Conservation (phyloP, 1,140 invertebrate genomes). For the Argopecten irradians region DNA sequence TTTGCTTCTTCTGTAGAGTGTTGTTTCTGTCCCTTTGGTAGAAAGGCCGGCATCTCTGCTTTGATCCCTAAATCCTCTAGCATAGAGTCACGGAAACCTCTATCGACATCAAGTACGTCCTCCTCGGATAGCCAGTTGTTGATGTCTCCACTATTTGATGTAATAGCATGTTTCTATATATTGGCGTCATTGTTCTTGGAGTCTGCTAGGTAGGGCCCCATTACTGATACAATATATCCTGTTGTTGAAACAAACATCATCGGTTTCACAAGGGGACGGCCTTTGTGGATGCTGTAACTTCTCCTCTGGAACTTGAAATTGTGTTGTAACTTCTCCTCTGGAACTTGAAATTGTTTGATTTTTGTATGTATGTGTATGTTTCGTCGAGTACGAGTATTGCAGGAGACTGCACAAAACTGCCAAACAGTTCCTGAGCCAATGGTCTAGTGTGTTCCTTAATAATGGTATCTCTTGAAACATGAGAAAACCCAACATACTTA, state of each 20-base stretch:
- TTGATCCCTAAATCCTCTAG: constrained; percentile 33
- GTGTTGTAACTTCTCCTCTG: constrained; percentile 20
- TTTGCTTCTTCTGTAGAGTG: constrained; percentile 36
- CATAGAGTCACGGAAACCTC: constrained; percentile 41
- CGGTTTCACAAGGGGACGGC: constrained; percentile 30
- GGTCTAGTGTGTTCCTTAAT: constrained; percentile 26
- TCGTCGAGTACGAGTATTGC: constrained; percentile 20
- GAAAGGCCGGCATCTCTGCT: constrained; percentile 36
- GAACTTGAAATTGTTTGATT: constrained; percentile 26
- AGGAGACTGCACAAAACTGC: background rate
- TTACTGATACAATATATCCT: constrained; percentile 39
- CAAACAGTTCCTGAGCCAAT: constrained; percentile 23
- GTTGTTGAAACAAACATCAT: constrained; percentile 32
- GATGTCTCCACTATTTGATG: constrained; percentile 39
- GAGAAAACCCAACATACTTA: background rate
- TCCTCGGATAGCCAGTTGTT: constrained; percentile 25
- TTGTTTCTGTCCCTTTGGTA: constrained; percentile 35
- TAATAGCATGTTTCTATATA: constrained; percentile 45
- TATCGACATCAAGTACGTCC: constrained; percentile 42
- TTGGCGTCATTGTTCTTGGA: constrained; percentile 47
- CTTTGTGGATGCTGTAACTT: constrained; percentile 36
- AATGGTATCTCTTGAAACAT: background rate
- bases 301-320: constrained; percentile 31
- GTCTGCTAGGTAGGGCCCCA: constrained; percentile 34
- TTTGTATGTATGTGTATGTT: constrained; percentile 38